Conservation (phyloP, 37 sponge, comb jelly and placozoan genomes). For the Halisarca cf. caerulea region DNA sequence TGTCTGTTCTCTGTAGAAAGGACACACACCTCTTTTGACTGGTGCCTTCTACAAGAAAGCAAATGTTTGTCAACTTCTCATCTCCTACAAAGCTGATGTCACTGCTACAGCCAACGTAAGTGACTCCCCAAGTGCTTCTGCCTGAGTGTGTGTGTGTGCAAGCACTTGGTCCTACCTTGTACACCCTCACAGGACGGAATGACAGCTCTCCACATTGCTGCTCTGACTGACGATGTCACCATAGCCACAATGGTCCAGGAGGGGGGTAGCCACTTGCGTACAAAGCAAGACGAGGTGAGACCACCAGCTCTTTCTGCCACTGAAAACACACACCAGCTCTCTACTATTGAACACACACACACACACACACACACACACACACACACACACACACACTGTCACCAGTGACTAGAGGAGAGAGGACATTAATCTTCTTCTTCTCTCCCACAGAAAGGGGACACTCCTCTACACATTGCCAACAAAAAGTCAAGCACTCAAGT, state of each 20-base stretch:
- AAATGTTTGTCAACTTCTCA: not conserved
- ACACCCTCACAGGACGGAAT: constrained; percentile 13
- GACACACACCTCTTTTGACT: not conserved
- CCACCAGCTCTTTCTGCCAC: too few species aligned
- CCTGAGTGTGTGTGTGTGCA: not conserved
- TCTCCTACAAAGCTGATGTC: not conserved
- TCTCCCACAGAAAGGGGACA: constrained; percentile 29
- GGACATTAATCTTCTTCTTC: not conserved
- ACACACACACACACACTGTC: too few species aligned
- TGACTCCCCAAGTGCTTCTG: too few species aligned
- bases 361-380: too few species aligned
- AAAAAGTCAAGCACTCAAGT: constrained; percentile 40
- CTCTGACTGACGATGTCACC: constrained; percentile 48
- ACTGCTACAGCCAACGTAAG: too few species aligned
- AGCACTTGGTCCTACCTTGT: not conserved
- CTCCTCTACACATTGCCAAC: constrained; percentile 61
- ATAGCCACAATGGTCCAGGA: constrained; percentile 31
- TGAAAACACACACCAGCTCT: too few species aligned
- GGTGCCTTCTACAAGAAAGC: not conserved
- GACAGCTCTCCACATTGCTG: constrained; percentile 62
- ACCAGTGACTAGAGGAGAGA: too few species aligned
- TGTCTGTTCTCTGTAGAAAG: not conserved
- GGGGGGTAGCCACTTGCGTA: not conserved
- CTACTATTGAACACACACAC: too few species aligned
- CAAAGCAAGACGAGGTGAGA: constrained; percentile 17